Evolutionary conservation across 2,888 invertebrate species (phyloP).

Genomic region (Melinopterus prodromus): DNA sequence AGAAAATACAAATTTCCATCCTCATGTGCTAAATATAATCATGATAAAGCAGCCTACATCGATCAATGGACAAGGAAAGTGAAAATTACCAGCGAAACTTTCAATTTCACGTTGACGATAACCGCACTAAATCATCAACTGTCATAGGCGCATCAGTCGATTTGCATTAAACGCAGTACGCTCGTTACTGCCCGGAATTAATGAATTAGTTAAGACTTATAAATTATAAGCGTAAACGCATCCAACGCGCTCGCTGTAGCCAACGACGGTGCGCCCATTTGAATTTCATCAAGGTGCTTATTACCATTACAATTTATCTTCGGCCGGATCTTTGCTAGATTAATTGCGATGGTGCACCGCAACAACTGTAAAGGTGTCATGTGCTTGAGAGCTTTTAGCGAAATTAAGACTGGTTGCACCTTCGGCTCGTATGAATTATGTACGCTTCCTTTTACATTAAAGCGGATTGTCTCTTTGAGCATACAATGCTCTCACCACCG

Average conservation of each 20-base stretch:
- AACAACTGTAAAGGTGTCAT: conserved; percentile 20
- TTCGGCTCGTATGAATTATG: conserved; percentile 1
- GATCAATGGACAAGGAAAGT: not conserved
- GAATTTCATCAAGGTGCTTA: conserved; percentile 23
- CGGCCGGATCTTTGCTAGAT: conserved; percentile 22
- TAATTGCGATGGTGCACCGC: conserved; percentile 22
- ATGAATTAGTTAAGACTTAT: conserved; percentile 25
- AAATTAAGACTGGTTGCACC: conserved; percentile 19
- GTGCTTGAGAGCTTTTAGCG: conserved; percentile 18
- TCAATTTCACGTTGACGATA: not conserved
- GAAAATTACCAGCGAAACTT: not conserved
- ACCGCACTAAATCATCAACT: not conserved
- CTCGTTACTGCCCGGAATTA: conserved; percentile 13
- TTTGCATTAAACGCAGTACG: not conserved
- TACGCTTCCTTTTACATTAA: not conserved
- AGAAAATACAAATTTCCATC: not conserved
- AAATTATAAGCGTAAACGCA: conserved; percentile 22
- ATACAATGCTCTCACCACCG: not conserved
- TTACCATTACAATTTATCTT: conserved; percentile 27
- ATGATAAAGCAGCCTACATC: not conserved
- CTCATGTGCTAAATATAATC: not conserved
- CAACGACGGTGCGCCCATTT: conserved; percentile 9
- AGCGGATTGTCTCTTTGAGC: conserved; percentile 4
- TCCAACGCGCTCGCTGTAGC: not conserved
- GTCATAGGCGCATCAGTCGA: conserved; percentile 8